A percentile compares a stretch with the other conserved stretches of the same genome.
Conservation (phyloP, 2,888 invertebrate species). For the Chrysina gloriosa region DNA sequence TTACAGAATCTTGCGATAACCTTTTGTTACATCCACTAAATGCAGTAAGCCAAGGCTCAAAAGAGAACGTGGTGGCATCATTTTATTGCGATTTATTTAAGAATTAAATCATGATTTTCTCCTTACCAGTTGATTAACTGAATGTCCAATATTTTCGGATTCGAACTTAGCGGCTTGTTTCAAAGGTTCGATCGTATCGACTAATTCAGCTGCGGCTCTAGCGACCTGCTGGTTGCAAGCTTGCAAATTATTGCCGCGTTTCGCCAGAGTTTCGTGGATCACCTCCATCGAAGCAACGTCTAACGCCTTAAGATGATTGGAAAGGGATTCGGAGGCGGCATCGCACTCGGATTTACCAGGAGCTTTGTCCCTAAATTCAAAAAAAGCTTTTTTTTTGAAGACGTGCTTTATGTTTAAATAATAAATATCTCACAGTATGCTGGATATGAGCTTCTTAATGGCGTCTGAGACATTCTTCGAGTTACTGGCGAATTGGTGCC, state of each 20-base stretch:
- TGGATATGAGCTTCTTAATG: slow-evolving; percentile 92
- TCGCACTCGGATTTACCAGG: slow-evolving; percentile 97
- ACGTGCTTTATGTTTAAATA: background rate
- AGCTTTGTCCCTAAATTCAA: slow-evolving; percentile 88
- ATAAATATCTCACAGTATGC: slow-evolving; percentile 74
- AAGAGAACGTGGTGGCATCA: no score
- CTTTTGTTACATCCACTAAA: no score
- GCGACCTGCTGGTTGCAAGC: slow-evolving; percentile 66
- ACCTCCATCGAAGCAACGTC: slow-evolving; percentile 91
- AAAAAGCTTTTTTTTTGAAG: slow-evolving; percentile 9
- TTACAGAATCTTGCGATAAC: no score
- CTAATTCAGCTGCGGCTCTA: slow-evolving; percentile 80
- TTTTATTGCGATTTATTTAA: no score
- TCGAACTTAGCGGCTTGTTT: slow-evolving; percentile 87
- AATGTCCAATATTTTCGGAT: slow-evolving; percentile 93
- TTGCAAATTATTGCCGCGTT: slow-evolving; percentile 64
- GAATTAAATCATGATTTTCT: background rate
- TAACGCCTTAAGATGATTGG: slow-evolving; percentile 80
- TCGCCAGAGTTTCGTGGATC: slow-evolving; percentile 66
- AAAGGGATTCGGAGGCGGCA: slow-evolving; percentile 81
- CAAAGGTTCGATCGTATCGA: slow-evolving; percentile 88
- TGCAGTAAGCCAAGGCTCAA: no score
- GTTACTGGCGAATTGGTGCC: slow-evolving; percentile 94
- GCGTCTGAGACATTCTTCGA: slow-evolving; percentile 97
- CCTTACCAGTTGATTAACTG: slow-evolving; percentile 78